Percentiles rank a stretch among this genome's conserved stretches.
phyloP scores from a whole-genome alignment of 2,888 invertebrate genomes.

The Platycheirus rosarum region DNA sequence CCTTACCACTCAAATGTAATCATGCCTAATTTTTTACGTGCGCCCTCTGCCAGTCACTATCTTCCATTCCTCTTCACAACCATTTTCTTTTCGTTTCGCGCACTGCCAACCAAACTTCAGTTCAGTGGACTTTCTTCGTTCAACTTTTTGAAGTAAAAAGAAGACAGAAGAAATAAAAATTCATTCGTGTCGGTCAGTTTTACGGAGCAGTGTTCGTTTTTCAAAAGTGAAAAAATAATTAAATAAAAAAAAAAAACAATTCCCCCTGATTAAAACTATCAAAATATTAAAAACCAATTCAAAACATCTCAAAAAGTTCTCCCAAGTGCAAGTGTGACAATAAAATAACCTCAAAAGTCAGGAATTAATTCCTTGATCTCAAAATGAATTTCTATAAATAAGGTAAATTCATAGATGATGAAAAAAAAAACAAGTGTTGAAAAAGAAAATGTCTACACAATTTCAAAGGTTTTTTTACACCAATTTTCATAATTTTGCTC shows the following conservation, averaged over 20 bases:
- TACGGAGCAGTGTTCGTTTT: constrained; percentile 59
- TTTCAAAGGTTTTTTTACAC: neutral
- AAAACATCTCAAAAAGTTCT: constrained; percentile 42
- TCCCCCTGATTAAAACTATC: constrained; percentile 31
- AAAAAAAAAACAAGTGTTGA: constrained; percentile 26
- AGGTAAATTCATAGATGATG: constrained; percentile 47
- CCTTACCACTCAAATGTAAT: neutral
- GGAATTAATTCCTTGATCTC: constrained; percentile 57
- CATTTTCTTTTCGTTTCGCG: constrained; percentile 23
- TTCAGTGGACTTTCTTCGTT: constrained; percentile 54
- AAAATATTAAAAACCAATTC: constrained; percentile 39
- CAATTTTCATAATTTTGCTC: no score
- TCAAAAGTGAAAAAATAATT: constrained; percentile 45
- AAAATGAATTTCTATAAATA: constrained; percentile 72
- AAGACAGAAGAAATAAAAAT: constrained; percentile 53
- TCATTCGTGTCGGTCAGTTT: constrained; percentile 73
- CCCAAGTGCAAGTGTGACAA: constrained; percentile 46
- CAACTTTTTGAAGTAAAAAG: no score
- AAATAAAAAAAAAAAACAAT: constrained; percentile 35
- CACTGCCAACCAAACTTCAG: constrained; percentile 29
- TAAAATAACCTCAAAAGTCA: constrained; percentile 51
- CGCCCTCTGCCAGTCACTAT: neutral
- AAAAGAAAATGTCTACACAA: constrained; percentile 51
- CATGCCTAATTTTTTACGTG: neutral
- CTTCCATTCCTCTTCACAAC: neutral